Evolutionary conservation across 2,888 invertebrate species (phyloP), one percentile per base, ranked within the genome.

Genomic region (Pristionchus maxplancki): DNA sequence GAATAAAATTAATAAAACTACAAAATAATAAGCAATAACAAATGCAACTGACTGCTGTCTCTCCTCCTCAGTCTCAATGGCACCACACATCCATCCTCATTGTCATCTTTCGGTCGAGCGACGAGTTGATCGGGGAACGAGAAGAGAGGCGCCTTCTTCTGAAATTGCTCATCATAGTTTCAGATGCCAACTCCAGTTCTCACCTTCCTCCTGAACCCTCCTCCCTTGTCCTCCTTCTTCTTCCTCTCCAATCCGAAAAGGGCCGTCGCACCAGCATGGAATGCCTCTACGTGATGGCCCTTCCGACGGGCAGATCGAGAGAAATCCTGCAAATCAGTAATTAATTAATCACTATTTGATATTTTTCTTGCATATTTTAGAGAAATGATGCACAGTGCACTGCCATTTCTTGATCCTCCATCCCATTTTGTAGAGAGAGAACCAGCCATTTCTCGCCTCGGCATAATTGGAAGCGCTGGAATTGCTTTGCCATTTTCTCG

Each of bases 121-220:
- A 85, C 44, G 9, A 85, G 44, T 28, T 85, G 62, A 85, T 85
- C 85, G 64, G 85, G 85, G 44, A 85, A 85, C 40, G 85, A 83
- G 53, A 53, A 83, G n/a, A 31, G 58, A 6, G 82, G 53, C 50
- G 34, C 24, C 31, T 50, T 83, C 78, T 78, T 78, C 78, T 78
- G 44, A 24, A 78, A 28, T n/a, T 20, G 24, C 34, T 62, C n/a
- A n/a, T n/a, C n/a, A n/a, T n/a, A n/a, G n/a, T n/a, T n/a, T n/a
- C n/a, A 6, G 20, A 58, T 20, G 24, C 17, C 1, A n/a, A n/a
- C 58, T 8, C 0, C 20, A 6, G 8, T 3, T 1, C 28, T 1
- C n/a, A 78, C 78, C 78, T 78, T 78, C 20, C 37, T 78, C n/a
- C 28, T 44, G 44, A n/a, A 78, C n/a, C 20, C 40, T 67, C 67